Evolutionary conservation across 2,888 invertebrate species (phyloP), one percentile per base, ranked within the genome.

Genomic region (Timema cristinae): DNA sequence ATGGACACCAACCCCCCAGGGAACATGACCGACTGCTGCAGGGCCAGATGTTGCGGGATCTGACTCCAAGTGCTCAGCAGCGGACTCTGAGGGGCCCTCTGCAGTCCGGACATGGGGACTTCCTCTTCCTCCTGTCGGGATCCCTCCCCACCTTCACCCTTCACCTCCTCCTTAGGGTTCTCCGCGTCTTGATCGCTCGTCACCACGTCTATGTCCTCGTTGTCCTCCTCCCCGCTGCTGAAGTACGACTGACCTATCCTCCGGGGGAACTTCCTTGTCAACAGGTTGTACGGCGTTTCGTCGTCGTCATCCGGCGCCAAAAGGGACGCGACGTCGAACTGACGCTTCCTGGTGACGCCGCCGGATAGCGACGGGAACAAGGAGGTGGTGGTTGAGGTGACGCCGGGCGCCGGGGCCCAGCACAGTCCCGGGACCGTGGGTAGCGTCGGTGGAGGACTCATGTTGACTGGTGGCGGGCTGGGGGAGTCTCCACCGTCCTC

Each of bases 321-420:
- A 16, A 98, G 85, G 9, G 96, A 97, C 0, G 97, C 97, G 13
- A 98, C 94, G 81, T 98, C 97, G 81, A 98, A 98, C 81, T 94
- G 94, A 68, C 97, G 84, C 81, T 96, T 97, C 68, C 78, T 80
- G 15, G 68, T 66, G 66, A 67, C 68, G 63, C 72, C 70, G 67
- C 70, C 68, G 48, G 56, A 61, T 15, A 73, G 66, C 10, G 71
- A 47, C 59, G 71, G 66, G 83, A 85, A 72, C 59, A 72, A 68
- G 59, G 72, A 48, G 50, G 72, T 54, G 11, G 72, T 63, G 80
- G 69, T 73, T 72, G 72, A 73, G 66, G 67, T 76, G 59, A 74
- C 77, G 13, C 83, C 84, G 73, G 83, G 78, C 61, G 83, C 81
- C 50, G 76, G 78, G 73, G 83, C 76, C 50, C 71, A 77, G 71